Base-by-base conservation (phyloP, 35 echinoderm and acorn worm genomes). In the Hemicentrotus pulcherrimus region DNA sequence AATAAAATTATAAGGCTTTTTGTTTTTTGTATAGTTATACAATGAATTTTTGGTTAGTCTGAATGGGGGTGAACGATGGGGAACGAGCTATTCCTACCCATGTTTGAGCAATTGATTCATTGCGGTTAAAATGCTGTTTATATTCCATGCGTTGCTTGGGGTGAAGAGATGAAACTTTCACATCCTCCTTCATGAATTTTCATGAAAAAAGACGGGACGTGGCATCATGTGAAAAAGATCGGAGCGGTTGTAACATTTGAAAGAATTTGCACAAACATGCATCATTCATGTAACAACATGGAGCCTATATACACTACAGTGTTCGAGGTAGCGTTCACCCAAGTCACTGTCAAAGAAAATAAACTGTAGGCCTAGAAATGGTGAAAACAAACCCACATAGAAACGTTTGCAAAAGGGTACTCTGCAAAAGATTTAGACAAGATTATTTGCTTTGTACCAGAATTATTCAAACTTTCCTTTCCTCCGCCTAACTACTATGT, bases 61-160 rank as follows among this genome's bases (percentile, higher is more conserved):
- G 52, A 59, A 59, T 59, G 16, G 16, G 50, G 52, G 2, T 78
- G 19, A 6, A 28, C n/a, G 19, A 78, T 8, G 22, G 6, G 7
- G 65, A n/a, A 22, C 65, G 19, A 78, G 50, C 6, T 55, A 55
- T 55, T 13, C 15, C 1, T 55, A 55, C 50, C 50, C 50, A 55
- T 55, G 65, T 78, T 78, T 78, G 65, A 78, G 19, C 65, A 78
- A 28, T 78, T 78, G 65, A 78, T 78, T 78, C 65, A 78, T 78
- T 78, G 65, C 65, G 65, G 65, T 78, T 78, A 78, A 28, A 28
- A 78, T 4, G 22, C 0, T 4, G 24, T 78, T 22, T 30, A 78
- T 78, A 78, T 78, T 78, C 65, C 18, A n/a, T 22, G 24, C 28
- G 4, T 78, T 78, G 65, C 65, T 4, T 22, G 22, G 28, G 19